Conservation (phyloP, 2,113 vertebrate species). For the Coptodon bakossiorum region DNA sequence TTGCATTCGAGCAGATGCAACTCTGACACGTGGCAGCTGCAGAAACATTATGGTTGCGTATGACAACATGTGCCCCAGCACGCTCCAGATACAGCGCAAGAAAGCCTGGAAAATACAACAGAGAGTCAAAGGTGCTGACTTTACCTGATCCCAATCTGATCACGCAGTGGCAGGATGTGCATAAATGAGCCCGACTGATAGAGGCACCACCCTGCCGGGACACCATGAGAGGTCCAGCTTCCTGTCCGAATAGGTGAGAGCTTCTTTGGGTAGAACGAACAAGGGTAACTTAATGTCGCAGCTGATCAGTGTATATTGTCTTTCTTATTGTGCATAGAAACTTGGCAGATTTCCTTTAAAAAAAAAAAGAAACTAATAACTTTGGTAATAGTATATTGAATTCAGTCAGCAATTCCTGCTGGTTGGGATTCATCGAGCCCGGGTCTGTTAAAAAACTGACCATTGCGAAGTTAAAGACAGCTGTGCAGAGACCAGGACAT, state of each 20-base stretch:
- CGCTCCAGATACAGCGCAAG: neutral
- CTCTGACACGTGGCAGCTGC: neutral
- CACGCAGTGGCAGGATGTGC: neutral
- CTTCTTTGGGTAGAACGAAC: neutral
- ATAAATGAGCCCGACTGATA: neutral
- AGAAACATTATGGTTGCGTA: neutral
- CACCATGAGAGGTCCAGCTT: neutral
- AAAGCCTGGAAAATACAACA: neutral
- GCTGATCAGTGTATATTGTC: neutral
- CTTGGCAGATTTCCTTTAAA: neutral
- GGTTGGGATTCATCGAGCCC: neutral
- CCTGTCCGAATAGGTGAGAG: neutral
- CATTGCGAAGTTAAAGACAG: slow-evolving; percentile 16
- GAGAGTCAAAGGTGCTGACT: neutral
- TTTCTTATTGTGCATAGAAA: neutral
- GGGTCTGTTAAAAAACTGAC: neutral
- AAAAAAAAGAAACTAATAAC: neutral
- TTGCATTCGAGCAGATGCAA: neutral
- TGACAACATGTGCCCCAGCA: neutral
- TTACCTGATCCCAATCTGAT: neutral
- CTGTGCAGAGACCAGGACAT: slow-evolving; percentile 42
- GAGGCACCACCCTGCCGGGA: neutral
- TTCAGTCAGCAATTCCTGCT: neutral
- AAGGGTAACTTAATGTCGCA: neutral
- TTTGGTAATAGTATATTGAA: neutral